A percentile compares a stretch with the other conserved stretches of the same genome.
phyloP scores from a whole-genome alignment of 2,113 vertebrate genomes.

The Thinocorus orbignyianus region DNA sequence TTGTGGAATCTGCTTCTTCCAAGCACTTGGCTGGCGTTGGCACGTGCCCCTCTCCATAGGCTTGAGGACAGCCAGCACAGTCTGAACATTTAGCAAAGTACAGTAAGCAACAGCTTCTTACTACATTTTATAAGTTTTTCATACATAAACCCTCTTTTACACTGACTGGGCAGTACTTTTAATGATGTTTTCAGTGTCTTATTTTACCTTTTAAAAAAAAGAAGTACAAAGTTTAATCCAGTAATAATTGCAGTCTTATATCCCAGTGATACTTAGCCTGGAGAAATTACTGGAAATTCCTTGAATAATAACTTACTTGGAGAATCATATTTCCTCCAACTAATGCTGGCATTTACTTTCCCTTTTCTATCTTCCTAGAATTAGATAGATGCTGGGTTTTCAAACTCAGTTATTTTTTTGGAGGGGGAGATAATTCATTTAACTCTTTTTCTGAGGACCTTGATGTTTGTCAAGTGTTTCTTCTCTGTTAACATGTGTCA shows the following conservation, averaged over 20 bases:
- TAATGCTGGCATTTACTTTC: not conserved
- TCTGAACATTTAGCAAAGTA: not conserved
- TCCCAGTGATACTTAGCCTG: not conserved
- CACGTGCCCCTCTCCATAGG: fast-evolving
- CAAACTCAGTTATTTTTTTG: not conserved
- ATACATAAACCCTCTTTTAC: not conserved
- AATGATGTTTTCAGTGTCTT: not conserved
- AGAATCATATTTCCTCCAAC: not conserved
- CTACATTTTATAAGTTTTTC: not conserved
- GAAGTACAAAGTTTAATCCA: not conserved
- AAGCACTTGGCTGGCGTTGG: not conserved
- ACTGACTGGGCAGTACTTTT: not conserved
- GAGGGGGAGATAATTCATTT: not conserved
- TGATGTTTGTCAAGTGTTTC: not conserved
- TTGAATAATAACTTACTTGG: not conserved
- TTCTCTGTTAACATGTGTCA: not conserved
- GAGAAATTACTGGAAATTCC: not conserved
- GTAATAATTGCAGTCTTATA: not conserved
- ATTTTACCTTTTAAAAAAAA: not conserved
- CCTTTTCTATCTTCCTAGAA: not conserved
- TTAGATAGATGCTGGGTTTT: not conserved
- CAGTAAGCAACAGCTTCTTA: not conserved
- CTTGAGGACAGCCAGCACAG: not conserved
- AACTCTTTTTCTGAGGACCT: not conserved
- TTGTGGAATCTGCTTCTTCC: not conserved